These are phyloP conservation scores for Sympetrum striolatum DNA, from an alignment of 2,888 invertebrate genomes.

Conservation along the genomic window DNA sequence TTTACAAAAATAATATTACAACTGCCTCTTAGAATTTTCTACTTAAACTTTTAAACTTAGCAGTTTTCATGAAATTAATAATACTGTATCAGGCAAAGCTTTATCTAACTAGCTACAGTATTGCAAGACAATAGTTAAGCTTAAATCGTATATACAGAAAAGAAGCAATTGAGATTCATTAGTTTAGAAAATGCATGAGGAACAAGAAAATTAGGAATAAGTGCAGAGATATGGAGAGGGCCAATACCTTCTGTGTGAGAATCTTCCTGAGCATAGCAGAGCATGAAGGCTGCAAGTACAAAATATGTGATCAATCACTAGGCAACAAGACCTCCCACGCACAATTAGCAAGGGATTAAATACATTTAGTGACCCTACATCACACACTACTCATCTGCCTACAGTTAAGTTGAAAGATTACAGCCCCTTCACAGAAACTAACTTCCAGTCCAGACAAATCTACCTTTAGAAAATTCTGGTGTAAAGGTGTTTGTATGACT, in stretches of 20 bases:
- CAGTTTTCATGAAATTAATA: too few relatives aligned
- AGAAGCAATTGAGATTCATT: not conserved
- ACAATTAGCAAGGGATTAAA: not conserved
- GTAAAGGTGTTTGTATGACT: too few relatives aligned
- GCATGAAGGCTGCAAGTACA: constrained; percentile 89
- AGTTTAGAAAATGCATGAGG: not conserved
- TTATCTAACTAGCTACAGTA: not conserved
- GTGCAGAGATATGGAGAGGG: constrained; percentile 16
- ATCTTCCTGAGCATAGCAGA: constrained; percentile 93
- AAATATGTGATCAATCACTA: constrained; percentile 49
- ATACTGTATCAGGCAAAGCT: not conserved
- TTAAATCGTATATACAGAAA: not conserved
- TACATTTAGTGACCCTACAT: too few relatives aligned
- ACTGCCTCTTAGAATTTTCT: too few relatives aligned
- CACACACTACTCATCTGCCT: too few relatives aligned
- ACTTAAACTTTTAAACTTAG: too few relatives aligned
- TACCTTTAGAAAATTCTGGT: too few relatives aligned
- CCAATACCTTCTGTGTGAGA: constrained; percentile 81
- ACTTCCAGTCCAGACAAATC: too few relatives aligned
- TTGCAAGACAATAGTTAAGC: too few relatives aligned
- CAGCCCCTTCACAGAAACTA: too few relatives aligned
- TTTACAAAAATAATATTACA: too few relatives aligned
- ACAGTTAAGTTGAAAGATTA: too few relatives aligned
- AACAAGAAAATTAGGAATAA: not conserved
- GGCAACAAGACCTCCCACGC: not conserved